Conservation (phyloP, 2,113 vertebrate genomes). For the Nymphicus hollandicus region DNA sequence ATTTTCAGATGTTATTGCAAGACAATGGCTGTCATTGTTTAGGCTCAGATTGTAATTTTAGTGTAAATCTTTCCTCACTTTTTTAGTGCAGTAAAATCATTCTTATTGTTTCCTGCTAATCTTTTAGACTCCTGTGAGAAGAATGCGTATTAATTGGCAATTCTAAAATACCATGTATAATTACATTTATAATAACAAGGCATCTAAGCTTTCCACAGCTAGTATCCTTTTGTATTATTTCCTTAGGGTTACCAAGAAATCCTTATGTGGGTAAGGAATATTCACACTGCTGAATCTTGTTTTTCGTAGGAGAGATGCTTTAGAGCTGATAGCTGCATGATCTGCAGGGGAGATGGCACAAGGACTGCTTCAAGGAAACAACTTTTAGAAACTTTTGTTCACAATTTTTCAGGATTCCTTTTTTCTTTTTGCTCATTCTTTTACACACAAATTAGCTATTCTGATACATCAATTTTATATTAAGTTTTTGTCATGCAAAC, state of each 20-base stretch:
- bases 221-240: constrained; percentile 6
- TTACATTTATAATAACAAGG: background rate
- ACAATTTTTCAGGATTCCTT: background rate
- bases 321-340: background rate
- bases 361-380: background rate
- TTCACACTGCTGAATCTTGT: background rate
- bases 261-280: background rate
- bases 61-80: background rate
- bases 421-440: background rate
- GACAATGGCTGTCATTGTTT: constrained; percentile 58
- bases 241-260: background rate
- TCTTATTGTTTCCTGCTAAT: background rate
- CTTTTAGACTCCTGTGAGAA: background rate
- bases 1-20: constrained; percentile 64
- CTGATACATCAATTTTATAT: background rate
- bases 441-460: background rate
- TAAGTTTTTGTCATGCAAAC: constrained; percentile 42
- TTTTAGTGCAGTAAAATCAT: background rate
- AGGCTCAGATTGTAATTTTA: constrained; percentile 38
- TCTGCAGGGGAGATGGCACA: background rate
- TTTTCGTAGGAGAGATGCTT: background rate
- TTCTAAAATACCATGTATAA: background rate
- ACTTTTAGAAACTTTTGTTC: background rate
- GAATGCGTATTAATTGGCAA: background rate
- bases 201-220: background rate